Conservation (phyloP, 2,797 vertebrate species). For the Silurus aristotelis region DNA sequence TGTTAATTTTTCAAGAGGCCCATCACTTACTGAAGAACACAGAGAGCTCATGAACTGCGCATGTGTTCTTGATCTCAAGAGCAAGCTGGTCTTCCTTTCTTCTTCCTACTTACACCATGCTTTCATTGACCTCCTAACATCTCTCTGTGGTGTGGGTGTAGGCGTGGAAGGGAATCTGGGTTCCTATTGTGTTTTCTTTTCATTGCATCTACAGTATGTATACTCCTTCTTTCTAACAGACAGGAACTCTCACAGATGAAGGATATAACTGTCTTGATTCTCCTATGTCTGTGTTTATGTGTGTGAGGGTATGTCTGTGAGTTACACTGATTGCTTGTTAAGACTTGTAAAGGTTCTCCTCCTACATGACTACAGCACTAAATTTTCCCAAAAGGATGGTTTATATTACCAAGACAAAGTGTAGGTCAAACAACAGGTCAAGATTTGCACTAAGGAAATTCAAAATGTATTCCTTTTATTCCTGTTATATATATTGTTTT, state of each 20-base stretch:
- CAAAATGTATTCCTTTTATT: background rate
- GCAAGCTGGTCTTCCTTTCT: slow-evolving; percentile 29
- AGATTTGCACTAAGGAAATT: background rate
- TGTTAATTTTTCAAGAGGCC: slow-evolving; percentile 31
- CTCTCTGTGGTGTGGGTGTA: slow-evolving; percentile 30
- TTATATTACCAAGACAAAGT: slow-evolving; percentile 1
- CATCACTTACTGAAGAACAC: slow-evolving; percentile 8
- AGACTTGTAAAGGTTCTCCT: slow-evolving; percentile 1
- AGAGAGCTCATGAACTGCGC: slow-evolving; percentile 27
- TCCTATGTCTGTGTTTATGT: background rate
- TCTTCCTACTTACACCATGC: slow-evolving; percentile 30
- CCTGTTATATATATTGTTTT: no score
- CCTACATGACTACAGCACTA: background rate
- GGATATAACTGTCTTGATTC: background rate
- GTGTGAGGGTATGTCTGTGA: background rate
- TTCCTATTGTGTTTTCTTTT: slow-evolving; percentile 24
- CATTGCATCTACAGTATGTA: background rate
- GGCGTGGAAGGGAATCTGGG: slow-evolving; percentile 19
- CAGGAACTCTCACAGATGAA: background rate
- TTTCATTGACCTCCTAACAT: slow-evolving; percentile 27
- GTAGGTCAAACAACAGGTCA: background rate
- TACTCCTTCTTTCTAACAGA: slow-evolving; percentile 1
- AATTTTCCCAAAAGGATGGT: background rate
- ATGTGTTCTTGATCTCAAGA: slow-evolving; percentile 23
- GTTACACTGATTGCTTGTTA: background rate